Base-by-base conservation (phyloP, 2,888 invertebrate species). In the Apamea crenata region DNA sequence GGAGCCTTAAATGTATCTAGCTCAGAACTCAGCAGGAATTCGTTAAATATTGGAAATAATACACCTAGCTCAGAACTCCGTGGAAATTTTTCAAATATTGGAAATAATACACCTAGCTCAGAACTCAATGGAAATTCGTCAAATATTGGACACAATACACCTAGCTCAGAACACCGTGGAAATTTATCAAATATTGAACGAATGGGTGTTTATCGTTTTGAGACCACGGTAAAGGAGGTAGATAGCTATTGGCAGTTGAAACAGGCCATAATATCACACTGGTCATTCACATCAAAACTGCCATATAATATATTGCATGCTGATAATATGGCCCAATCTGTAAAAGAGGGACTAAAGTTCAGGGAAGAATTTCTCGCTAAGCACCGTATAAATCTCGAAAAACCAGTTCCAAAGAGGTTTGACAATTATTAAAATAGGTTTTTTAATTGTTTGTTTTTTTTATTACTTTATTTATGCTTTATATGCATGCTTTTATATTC, bases 311-410 rank as follows among this genome's bases (percentile, higher is more conserved):
- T 10, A 0, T 10, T 14, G 14, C 1, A 65, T 5, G 6, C 7
- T 1, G 7, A n/a, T 0, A 2, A 29, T 0, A 0, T 4, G 7
- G 29, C 10, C 1, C 25, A 77, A 18, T 50, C 65, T 18, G 8
- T 81, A 10, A 36, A 74, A 29, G 14, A 53, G 4, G 81, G 81
- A 56, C 8, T 36, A 2, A 29, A 81, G 29, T 75, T 63, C 7
- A 80, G 5, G 5, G 3, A 81, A 21, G 16, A 40, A 0, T 81
- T 80, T 69, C n/a, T 81, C 10, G 10, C 40, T 0, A 61, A 61
- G 21, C 14, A 81, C n/a, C 1, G 1, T 1, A 56, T 66, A 0
- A 12, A 56, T 44, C n/a, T 66, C 4, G 29, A 71, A 5, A 44
- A 40, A 25, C 71, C 71, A 29, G 29, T 74, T 32, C 65, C 50